Evolutionary conservation across 2,113 vertebrate genomes (phyloP).

Genomic region (Barnardius zonarius): DNA sequence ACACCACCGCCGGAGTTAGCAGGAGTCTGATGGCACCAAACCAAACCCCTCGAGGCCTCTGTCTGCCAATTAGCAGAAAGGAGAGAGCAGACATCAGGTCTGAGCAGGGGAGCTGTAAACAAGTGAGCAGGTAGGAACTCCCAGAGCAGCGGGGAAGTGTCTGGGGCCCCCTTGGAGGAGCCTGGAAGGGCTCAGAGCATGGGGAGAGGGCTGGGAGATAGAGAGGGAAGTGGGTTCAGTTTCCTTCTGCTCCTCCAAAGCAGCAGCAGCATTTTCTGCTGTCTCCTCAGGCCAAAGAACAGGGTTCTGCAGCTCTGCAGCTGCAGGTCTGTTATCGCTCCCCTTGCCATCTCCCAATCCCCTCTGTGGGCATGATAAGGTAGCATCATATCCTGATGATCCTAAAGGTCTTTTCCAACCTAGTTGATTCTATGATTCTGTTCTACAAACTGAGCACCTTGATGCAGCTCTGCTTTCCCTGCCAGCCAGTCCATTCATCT

Average conservation of each 20-base stretch:
- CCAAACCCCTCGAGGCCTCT: conserved; percentile 45
- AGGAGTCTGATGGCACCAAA: conserved; percentile 60
- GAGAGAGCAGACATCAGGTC: conserved; percentile 61
- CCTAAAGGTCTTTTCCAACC: not conserved
- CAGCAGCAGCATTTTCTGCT: not conserved
- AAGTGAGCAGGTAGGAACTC: conserved; percentile 40
- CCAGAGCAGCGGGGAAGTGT: fast-evolving
- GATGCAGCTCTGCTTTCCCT: not conserved
- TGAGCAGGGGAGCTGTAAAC: conserved; percentile 57
- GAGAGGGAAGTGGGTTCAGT: not conserved
- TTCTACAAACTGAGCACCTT: not conserved
- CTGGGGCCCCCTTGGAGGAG: not conserved
- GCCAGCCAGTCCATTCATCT: fast-evolving
- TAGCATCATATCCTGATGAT: not conserved
- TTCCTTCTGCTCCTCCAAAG: not conserved
- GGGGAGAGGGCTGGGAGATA: not conserved
- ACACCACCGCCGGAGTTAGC: conserved; percentile 6
- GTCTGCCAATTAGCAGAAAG: conserved; percentile 53
- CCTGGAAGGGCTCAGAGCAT: not conserved
- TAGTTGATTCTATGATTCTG: not conserved
- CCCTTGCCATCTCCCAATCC: not conserved
- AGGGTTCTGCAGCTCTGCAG: not conserved
- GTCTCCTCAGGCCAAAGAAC: not conserved
- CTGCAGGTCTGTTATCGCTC: not conserved
- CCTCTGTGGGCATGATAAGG: not conserved